Evolutionary conservation across 2,797 vertebrate genomes (phyloP).

Genomic region (Hephaestus fuliginosus): DNA sequence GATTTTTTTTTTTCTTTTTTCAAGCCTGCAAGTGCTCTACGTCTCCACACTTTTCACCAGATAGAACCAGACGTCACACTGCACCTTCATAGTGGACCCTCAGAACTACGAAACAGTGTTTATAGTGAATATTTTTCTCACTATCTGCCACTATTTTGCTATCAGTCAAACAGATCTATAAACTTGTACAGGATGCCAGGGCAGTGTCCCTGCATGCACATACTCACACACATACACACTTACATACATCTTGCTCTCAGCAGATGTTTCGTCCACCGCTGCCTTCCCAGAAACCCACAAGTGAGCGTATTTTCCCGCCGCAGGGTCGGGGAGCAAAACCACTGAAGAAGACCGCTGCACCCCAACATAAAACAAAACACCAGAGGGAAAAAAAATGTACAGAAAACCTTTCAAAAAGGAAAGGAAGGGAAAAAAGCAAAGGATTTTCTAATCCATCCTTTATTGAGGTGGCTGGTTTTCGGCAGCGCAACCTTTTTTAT

Average conservation of each 20-base stretch:
- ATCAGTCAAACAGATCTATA: constrained; percentile 64
- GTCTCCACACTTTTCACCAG: not conserved
- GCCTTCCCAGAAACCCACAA: constrained; percentile 90
- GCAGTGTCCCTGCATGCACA: constrained; percentile 62
- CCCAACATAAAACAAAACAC: constrained; percentile 90
- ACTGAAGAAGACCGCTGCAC: constrained; percentile 87
- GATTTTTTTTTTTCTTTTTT: not conserved
- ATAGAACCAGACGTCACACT: not conserved
- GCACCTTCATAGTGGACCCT: not conserved
- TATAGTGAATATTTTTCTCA: constrained; percentile 33
- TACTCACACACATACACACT: constrained; percentile 60
- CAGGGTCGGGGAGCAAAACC: constrained; percentile 89
- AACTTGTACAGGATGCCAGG: constrained; percentile 70
- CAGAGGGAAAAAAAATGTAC: constrained; percentile 84
- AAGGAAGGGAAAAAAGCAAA: constrained; percentile 85
- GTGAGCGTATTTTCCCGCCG: constrained; percentile 89
- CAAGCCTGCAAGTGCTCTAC: not conserved
- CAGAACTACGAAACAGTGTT: not conserved
- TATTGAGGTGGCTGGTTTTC: constrained; percentile 92
- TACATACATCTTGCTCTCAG: constrained; percentile 84
- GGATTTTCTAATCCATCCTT: constrained; percentile 91
- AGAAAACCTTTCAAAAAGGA: constrained; percentile 84
- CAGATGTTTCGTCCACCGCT: constrained; percentile 89
- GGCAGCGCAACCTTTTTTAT: constrained; percentile 89
- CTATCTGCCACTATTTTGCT: constrained; percentile 44